A percentile compares a stretch with the other conserved stretches of the same genome.
Conservation (phyloP, 2,888 invertebrate genomes). For the Zhengitettix transpicula region DNA sequence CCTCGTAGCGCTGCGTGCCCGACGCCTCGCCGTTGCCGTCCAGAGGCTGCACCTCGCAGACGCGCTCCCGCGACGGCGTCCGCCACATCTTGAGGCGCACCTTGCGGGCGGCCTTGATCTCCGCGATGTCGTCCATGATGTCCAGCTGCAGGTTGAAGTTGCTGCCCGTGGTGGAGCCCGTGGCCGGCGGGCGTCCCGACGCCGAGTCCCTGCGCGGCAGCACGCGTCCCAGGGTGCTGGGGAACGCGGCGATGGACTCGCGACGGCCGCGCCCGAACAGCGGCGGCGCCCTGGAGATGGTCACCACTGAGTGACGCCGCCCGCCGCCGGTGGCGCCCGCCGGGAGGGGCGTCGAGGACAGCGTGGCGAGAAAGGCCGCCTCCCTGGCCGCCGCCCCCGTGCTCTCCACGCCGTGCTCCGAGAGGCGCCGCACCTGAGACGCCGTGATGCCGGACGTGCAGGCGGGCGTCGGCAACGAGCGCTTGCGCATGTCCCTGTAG, state of each 20-base stretch:
- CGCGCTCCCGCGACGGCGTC: conserved; percentile 48
- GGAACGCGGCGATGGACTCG: conserved; percentile 67
- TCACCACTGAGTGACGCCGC: conserved; percentile 70
- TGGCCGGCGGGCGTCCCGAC: conserved; percentile 34
- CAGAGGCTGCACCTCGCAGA: conserved; percentile 59
- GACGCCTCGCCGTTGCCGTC: conserved; percentile 11
- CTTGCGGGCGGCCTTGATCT: conserved; percentile 21
- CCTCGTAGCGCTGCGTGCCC: background rate
- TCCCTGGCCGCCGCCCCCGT: conserved; percentile 47
- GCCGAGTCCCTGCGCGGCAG: conserved; percentile 27
- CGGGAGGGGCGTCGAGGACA: conserved; percentile 55
- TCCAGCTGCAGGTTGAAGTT: conserved; percentile 70
- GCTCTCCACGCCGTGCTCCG: conserved; percentile 55
- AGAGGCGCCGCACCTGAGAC: conserved; percentile 47
- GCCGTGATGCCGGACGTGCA: conserved; percentile 75
- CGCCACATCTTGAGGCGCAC: conserved; percentile 66
- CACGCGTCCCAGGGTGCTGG: conserved; percentile 20
- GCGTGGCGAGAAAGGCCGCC: conserved; percentile 66
- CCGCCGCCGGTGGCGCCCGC: conserved; percentile 54
- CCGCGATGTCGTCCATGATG: conserved; percentile 75
- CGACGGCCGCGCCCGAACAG: conserved; percentile 62
- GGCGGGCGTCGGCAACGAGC: conserved; percentile 68
- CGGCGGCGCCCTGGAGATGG: conserved; percentile 65
- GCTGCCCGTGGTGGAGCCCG: conserved; percentile 56
- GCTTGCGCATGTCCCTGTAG: conserved; percentile 52